Evolutionary conservation across 2,113 vertebrate species (phyloP), one percentile per base, ranked within the genome.

Genomic region (Psephotus haematonotus): DNA sequence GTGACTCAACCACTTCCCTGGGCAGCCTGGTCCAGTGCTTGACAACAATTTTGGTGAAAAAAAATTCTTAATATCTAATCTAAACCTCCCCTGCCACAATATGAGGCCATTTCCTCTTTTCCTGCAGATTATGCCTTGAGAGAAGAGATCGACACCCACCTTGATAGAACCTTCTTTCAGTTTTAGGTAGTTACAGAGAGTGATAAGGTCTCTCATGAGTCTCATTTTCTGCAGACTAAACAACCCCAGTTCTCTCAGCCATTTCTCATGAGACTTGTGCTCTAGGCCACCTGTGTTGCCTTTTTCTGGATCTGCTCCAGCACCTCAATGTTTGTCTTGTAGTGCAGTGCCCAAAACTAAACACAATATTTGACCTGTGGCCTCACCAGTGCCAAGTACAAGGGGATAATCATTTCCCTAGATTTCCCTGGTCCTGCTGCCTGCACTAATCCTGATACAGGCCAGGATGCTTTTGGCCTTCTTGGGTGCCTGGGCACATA

Each of bases 111-210:
- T 87, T 64, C 31, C 16, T 70, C 33, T 77, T 59, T 29, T 59
- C 4, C 12, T 71, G 8, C 44, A 8, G 25, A 14, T 65, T 59
- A 17, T n/a, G 44, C 22, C 23, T 6, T 11, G 20, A 3, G 11
- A 76, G 57, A 46, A 24, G 20, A 77, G 6, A 9, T 33, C 2
- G 2, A 11, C 0, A 12, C 20, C 19, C 23, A 31, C 9, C 3
- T 52, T 4, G 2, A 7, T 3, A 37, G 27, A 35, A 1, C 3
- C 4, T 69, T 7, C 2, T 31, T 75, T 39, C 41, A 44, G 17
- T 28, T 69, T 31, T 37, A 44, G 33, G 23, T 11, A n/a, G 23
- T 0, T 29, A 24, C n/a, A 14, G 6, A 16, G 22, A 27, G 10
- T 7, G 7, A 23, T 28, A 7, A 75, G 3, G 20, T 44, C 23